These are phyloP conservation scores for Parazoanthus swiftii DNA, from an alignment of 92 coral and sea anemone species.

Conservation along the genomic window DNA sequence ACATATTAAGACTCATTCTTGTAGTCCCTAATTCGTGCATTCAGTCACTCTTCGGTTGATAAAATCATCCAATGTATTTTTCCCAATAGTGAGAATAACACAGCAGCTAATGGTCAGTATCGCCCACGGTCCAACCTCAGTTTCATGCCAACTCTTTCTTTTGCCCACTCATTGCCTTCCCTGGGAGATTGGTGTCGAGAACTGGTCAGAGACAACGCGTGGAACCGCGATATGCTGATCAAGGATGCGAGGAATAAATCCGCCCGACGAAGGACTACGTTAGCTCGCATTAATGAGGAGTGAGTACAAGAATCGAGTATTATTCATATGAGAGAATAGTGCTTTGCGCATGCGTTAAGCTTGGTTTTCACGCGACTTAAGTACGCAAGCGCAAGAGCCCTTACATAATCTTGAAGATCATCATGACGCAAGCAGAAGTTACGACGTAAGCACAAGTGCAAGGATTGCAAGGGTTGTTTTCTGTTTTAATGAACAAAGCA, in stretches of 20 bases:
- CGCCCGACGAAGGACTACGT: slow-evolving; percentile 49
- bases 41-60: too few relatives aligned
- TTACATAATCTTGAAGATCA: too few relatives aligned
- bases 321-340: background rate
- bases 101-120: slow-evolving; percentile 39
- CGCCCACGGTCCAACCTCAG: slow-evolving; percentile 83
- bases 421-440: too few relatives aligned
- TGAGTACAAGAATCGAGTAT: slow-evolving; percentile 42
- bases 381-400: too few relatives aligned
- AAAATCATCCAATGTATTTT: slow-evolving; percentile 11
- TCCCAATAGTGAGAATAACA: slow-evolving; percentile 48
- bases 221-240: slow-evolving; percentile 86
- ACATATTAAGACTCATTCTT: background rate
- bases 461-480: too few relatives aligned
- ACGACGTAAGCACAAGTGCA: too few relatives aligned
- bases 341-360: background rate
- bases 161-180: slow-evolving; percentile 95
- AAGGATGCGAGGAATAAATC: slow-evolving; percentile 80
- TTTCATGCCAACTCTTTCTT: slow-evolving; percentile 90
- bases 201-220: slow-evolving; percentile 83
- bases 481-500: too few relatives aligned
- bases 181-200: slow-evolving; percentile 99
- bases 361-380: too few relatives aligned
- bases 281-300: slow-evolving; percentile 66
- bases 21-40: background rate